A percentile compares a stretch with the other conserved stretches of the same genome.
phyloP scores from a whole-genome alignment of 2,888 invertebrate species.

The Conistra vaccinii region DNA sequence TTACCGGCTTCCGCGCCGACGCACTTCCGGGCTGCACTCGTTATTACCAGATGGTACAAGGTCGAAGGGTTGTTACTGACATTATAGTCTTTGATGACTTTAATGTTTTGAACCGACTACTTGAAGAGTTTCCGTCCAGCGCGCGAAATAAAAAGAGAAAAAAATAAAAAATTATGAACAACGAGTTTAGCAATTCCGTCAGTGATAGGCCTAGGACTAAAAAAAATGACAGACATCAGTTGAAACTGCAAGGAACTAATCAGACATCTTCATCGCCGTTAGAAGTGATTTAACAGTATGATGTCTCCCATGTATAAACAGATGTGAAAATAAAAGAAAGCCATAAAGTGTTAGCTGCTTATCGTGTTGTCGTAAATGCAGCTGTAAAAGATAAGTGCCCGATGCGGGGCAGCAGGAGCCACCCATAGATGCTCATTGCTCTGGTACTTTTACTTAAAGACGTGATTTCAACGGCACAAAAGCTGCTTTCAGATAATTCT shows the following conservation, averaged over 20 bases:
- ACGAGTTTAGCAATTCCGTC: not conserved
- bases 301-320: conserved; percentile 3
- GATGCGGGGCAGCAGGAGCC: conserved; percentile 18
- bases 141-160: not conserved
- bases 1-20: conserved; percentile 75
- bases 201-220: not conserved
- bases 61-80: conserved; percentile 49
- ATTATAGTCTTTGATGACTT: conserved; percentile 43
- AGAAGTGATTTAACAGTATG: not conserved
- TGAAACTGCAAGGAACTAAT: not conserved
- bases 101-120: conserved; percentile 31
- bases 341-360: conserved; percentile 40
- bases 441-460: conserved; percentile 8
- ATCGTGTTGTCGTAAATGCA: conserved; percentile 39
- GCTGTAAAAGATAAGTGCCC: conserved; percentile 47
- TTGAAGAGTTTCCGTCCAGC: conserved; percentile 27
- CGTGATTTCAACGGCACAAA: not conserved
- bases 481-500: not conserved
- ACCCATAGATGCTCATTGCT: conserved; percentile 7
- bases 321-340: conserved; percentile 44
- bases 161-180: not conserved
- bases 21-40: conserved; percentile 76
- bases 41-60: conserved; percentile 64
- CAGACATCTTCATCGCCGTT: not conserved
- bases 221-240: not conserved